Evolutionary conservation across 2,888 invertebrate genomes (phyloP).

Genomic region (Ernsta delagoae): DNA sequence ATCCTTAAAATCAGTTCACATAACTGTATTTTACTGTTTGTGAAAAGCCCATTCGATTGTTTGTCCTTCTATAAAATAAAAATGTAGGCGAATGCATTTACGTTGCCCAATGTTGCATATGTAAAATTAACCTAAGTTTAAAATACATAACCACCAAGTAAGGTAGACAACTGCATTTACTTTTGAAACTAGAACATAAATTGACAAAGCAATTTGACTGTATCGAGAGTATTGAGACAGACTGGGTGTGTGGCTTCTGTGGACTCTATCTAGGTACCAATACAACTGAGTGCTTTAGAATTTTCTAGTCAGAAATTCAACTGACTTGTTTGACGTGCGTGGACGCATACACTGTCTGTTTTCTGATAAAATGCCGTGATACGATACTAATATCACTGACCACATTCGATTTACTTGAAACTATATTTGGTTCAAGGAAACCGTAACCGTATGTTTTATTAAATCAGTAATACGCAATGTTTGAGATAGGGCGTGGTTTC

Average conservation of each 20-base stretch:
- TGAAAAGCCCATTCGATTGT: too few relatives aligned
- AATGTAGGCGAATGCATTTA: not conserved
- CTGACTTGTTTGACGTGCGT: constrained; percentile 31
- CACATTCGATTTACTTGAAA: constrained; percentile 35
- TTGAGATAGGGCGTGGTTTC: constrained; percentile 34
- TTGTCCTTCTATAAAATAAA: not conserved
- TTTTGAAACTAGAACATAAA: not conserved
- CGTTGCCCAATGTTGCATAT: too few relatives aligned
- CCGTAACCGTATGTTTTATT: constrained; percentile 33
- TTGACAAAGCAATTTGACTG: not conserved
- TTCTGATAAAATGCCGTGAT: constrained; percentile 32
- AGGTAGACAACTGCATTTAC: not conserved
- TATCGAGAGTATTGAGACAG: not conserved
- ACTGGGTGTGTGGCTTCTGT: not conserved
- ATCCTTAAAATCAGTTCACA: too few relatives aligned
- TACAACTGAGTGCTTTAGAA: constrained; percentile 7
- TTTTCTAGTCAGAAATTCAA: constrained; percentile 1
- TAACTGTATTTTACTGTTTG: too few relatives aligned
- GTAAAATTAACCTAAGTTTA: not conserved
- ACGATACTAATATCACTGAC: constrained; percentile 29
- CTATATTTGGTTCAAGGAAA: constrained; percentile 37
- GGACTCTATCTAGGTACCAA: not conserved
- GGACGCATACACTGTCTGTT: constrained; percentile 22
- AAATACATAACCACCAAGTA: not conserved
- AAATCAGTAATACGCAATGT: constrained; percentile 28